These are phyloP conservation scores for Apis florea DNA, from an alignment of 1,140 invertebrate genomes.

Conservation along the genomic window DNA sequence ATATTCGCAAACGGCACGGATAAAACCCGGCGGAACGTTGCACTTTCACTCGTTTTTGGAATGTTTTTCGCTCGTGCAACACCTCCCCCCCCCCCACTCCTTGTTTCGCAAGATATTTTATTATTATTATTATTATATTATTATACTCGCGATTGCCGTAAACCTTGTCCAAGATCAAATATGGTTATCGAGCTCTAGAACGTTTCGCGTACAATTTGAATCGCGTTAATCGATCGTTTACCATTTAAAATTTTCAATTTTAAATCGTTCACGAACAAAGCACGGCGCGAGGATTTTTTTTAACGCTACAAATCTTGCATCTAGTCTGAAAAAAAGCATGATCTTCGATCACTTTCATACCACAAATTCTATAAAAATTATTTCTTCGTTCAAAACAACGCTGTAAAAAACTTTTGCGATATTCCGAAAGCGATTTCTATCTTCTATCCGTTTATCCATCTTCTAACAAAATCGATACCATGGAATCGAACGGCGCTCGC, in stretches of 20 bases:
- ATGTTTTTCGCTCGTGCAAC: conserved; percentile 42
- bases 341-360: too few relatives aligned
- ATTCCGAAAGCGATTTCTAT: too few relatives aligned
- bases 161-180: conserved; percentile 38
- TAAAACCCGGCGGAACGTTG: background rate
- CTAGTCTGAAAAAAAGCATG: too few relatives aligned
- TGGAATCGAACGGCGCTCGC: background rate
- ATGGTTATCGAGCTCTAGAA: background rate
- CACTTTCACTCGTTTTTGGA: conserved; percentile 54
- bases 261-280: too few relatives aligned
- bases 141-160: conserved; percentile 19
- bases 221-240: background rate
- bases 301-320: too few relatives aligned
- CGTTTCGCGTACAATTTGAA: background rate
- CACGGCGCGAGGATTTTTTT: too few relatives aligned
- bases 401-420: too few relatives aligned
- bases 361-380: too few relatives aligned
- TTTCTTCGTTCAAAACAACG: too few relatives aligned
- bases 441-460: too few relatives aligned
- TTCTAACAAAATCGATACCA: background rate
- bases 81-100: conserved; percentile 3
- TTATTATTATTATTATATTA: too few relatives aligned
- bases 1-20: conserved; percentile 12
- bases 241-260: too few relatives aligned
- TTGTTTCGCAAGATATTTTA: conserved; percentile 47